Conservation (phyloP, 37 sponge, comb jelly and placozoan genomes). For the Agelas oroides region DNA sequence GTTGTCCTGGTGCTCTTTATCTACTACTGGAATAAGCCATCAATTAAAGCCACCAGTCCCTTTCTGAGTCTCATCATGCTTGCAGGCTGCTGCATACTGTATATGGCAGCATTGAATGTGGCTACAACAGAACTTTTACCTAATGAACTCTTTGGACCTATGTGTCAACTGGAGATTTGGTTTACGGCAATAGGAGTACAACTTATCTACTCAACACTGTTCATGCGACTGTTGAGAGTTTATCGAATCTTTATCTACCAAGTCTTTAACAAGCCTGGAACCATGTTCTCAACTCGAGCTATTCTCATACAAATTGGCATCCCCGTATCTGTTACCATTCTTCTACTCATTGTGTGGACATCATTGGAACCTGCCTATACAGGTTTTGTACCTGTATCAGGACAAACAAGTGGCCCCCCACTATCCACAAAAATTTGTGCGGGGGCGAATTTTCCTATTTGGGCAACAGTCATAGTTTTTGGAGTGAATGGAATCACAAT, state of each 20-base stretch:
- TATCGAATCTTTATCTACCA: slow-evolving; percentile 25
- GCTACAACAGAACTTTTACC: neutral
- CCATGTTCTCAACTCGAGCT: slow-evolving; percentile 11
- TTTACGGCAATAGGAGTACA: slow-evolving; percentile 24
- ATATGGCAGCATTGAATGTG: neutral
- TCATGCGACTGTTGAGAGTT: slow-evolving; percentile 30
- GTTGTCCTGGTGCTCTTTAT: slow-evolving; percentile 17
- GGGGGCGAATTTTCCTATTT: neutral
- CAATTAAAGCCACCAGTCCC: slow-evolving; percentile 58
- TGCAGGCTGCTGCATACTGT: slow-evolving; percentile 31
- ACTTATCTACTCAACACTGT: slow-evolving; percentile 26
- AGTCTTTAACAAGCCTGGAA: slow-evolving; percentile 7
- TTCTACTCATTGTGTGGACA: slow-evolving; percentile 34
- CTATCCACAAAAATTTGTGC: too few relatives aligned
- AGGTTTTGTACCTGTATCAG: too few relatives aligned
- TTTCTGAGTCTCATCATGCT: slow-evolving; percentile 40
- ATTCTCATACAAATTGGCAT: neutral
- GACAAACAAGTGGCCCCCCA: too few relatives aligned
- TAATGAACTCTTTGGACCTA: neutral
- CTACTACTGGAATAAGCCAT: slow-evolving; percentile 5
- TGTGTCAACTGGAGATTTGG: slow-evolving; percentile 30
- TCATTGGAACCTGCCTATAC: neutral
- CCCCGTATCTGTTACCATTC: neutral
- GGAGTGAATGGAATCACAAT: slow-evolving; percentile 5
- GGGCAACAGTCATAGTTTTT: neutral